Conservation (phyloP, 2,797 vertebrate species). For the Parotocinclus haroldoi region DNA sequence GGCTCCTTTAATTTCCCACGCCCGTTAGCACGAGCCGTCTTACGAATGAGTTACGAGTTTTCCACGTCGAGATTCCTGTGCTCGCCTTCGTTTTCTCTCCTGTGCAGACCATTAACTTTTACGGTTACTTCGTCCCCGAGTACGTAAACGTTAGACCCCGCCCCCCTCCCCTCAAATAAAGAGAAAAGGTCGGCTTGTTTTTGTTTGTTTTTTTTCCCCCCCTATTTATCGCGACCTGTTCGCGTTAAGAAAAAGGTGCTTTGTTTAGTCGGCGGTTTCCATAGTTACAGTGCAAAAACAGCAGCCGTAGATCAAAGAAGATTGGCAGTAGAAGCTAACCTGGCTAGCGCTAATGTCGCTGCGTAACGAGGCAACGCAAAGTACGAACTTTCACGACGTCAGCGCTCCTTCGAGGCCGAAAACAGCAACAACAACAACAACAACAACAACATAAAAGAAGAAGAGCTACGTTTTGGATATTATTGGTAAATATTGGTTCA, state of each 20-base stretch:
- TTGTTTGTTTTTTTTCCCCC: not conserved
- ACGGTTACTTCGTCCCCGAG: slow-evolving; percentile 55
- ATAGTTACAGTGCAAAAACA: slow-evolving; percentile 74
- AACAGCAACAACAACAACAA: too few relatives aligned
- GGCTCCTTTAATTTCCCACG: too few relatives aligned
- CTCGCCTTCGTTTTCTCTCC: slow-evolving; percentile 36
- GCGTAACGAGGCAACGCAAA: slow-evolving; percentile 75
- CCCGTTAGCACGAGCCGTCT: too few relatives aligned
- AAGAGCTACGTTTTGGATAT: not conserved
- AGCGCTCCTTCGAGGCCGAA: slow-evolving; percentile 64
- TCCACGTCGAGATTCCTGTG: slow-evolving; percentile 56
- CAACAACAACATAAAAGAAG: too few relatives aligned
- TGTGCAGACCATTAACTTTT: slow-evolving; percentile 75
- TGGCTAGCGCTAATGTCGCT: slow-evolving; percentile 78
- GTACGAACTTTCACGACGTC: slow-evolving; percentile 63
- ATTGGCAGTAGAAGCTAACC: slow-evolving; percentile 75
- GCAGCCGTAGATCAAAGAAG: slow-evolving; percentile 70
- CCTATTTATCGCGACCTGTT: too few relatives aligned
- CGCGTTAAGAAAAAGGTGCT: not conserved
- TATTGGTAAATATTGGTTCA: not conserved
- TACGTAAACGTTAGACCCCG: not conserved
- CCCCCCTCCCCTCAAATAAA: too few relatives aligned
- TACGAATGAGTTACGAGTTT: too few relatives aligned
- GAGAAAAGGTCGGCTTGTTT: not conserved
- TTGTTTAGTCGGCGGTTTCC: slow-evolving; percentile 41